phyloP scores from a whole-genome alignment of 1,140 invertebrate genomes.

The Euwallacea fornicatus region DNA sequence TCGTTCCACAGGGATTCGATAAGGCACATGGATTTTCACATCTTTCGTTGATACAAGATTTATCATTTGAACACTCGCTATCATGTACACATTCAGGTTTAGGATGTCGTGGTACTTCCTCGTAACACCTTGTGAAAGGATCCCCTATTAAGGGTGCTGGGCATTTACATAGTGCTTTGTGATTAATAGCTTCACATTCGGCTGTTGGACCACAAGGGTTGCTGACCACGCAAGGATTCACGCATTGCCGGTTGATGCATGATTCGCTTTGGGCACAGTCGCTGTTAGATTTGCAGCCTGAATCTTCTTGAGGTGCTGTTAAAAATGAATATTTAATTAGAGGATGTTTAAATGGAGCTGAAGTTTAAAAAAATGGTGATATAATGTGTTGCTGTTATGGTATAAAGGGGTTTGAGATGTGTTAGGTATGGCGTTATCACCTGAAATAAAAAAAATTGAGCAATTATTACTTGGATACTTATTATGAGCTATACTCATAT shows the following conservation, averaged over 20 bases:
- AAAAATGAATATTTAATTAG: background rate
- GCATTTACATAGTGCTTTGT: slow-evolving; percentile 78
- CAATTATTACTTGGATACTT: too few relatives aligned
- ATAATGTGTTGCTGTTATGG: slow-evolving; percentile 42
- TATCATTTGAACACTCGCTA: slow-evolving; percentile 70
- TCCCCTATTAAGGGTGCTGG: slow-evolving; percentile 74
- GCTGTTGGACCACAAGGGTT: slow-evolving; percentile 80
- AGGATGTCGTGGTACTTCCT: slow-evolving; percentile 39
- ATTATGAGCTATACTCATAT: too few relatives aligned
- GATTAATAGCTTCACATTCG: slow-evolving; percentile 73
- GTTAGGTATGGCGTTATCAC: slow-evolving; percentile 20
- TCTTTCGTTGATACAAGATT: slow-evolving; percentile 74
- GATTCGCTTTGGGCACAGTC: slow-evolving; percentile 73
- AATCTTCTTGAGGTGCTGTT: slow-evolving; percentile 52
- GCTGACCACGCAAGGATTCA: slow-evolving; percentile 72
- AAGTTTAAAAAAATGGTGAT: slow-evolving; percentile 1
- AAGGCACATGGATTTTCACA: slow-evolving; percentile 79
- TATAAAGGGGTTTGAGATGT: slow-evolving; percentile 16
- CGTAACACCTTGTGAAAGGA: slow-evolving; percentile 73
- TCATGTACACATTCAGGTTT: slow-evolving; percentile 70
- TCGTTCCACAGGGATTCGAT: slow-evolving; percentile 74
- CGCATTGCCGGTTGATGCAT: slow-evolving; percentile 73
- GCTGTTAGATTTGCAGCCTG: slow-evolving; percentile 68
- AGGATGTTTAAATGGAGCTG: too few relatives aligned
- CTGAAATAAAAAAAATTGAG: slow-evolving; percentile 25